phyloP scores from a whole-genome alignment of 2,888 invertebrate species.

The Volucella zonaria region DNA sequence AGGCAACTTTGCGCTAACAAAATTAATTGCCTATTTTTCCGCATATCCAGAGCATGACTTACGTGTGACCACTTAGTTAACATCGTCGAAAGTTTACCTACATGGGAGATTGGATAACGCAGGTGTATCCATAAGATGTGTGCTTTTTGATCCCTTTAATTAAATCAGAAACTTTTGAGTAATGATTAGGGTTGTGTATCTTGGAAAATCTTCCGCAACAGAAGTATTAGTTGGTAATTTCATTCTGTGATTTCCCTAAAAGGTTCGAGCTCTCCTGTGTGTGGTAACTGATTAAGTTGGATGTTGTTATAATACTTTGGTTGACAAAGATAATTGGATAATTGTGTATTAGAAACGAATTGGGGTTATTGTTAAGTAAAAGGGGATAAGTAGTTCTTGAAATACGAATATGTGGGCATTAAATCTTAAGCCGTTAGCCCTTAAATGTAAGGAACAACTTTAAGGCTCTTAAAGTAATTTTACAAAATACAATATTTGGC shows the following conservation, averaged over 20 bases:
- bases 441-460: too few species aligned
- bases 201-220: constrained; percentile 39
- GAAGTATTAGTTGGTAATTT: constrained; percentile 43
- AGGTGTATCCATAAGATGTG: constrained; percentile 34
- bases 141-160: constrained; percentile 51
- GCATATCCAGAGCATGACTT: constrained; percentile 25
- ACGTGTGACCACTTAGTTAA: constrained; percentile 59
- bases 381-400: too few species aligned
- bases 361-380: too few species aligned
- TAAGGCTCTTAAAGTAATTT: too few species aligned
- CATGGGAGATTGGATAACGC: constrained; percentile 8
- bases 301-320: constrained; percentile 28
- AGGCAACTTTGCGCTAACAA: constrained; percentile 24
- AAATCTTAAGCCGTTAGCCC: too few species aligned
- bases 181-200: constrained; percentile 53
- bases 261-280: neutral
- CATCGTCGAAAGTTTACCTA: constrained; percentile 42
- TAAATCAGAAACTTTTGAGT: constrained; percentile 62
- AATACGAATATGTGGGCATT: too few species aligned
- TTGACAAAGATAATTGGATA: constrained; percentile 6
- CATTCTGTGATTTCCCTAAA: constrained; percentile 28
- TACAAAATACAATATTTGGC: too few species aligned
- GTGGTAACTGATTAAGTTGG: neutral
- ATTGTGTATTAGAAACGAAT: too few species aligned
- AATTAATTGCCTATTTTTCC: constrained; percentile 44